phyloP scores from a whole-genome alignment of 2,113 vertebrate species.

The Macrotis lagotis region DNA sequence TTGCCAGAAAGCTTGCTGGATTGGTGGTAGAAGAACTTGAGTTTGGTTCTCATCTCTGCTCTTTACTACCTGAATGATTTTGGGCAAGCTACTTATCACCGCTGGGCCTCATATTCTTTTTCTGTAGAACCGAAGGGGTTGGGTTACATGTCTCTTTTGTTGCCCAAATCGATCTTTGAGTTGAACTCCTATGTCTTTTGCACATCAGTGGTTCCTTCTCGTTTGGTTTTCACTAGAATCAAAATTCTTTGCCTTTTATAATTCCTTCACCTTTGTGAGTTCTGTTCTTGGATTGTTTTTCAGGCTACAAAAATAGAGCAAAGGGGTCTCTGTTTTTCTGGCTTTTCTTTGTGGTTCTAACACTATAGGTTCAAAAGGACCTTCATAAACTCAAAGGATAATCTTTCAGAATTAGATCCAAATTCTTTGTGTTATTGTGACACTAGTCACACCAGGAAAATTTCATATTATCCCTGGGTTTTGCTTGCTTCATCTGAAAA shows the following conservation, averaged over 20 bases:
- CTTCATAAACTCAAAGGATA: background rate
- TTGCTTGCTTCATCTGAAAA: background rate
- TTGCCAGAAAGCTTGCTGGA: background rate
- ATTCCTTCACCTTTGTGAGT: background rate
- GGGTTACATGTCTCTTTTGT: background rate
- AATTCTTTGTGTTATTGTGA: background rate
- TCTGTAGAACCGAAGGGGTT: background rate
- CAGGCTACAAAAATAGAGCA: background rate
- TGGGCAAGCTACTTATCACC: background rate
- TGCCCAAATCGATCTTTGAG: background rate
- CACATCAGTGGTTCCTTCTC: background rate
- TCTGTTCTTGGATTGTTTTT: background rate
- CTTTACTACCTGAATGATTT: background rate
- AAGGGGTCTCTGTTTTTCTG: background rate
- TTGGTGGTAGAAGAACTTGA: background rate
- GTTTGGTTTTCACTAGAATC: background rate
- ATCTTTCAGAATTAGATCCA: background rate
- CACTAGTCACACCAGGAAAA: background rate
- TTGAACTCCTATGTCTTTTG: background rate
- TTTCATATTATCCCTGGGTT: background rate
- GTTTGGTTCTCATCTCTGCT: background rate
- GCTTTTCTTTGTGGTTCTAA: background rate
- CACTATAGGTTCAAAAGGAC: background rate
- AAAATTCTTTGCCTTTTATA: background rate
- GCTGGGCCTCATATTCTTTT: background rate